Base-by-base conservation (phyloP, 2,113 vertebrate species). In the Camelus bactrianus region DNA sequence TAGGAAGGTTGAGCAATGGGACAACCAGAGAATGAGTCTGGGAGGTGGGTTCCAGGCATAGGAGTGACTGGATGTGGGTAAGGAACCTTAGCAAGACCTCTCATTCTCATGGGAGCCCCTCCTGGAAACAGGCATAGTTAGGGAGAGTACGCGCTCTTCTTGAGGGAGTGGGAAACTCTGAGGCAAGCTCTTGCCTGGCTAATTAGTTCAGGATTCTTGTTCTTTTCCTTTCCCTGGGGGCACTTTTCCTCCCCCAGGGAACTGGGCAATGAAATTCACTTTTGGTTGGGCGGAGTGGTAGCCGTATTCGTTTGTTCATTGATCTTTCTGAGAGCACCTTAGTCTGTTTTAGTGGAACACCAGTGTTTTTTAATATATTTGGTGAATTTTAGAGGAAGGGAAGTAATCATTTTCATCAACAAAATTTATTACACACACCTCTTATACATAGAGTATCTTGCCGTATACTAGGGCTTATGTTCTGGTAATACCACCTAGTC, bases 181-280 rank as follows among this genome's bases (percentile, higher is more conserved):
- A 48, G 81, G 46, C 91, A 89, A 42, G 64, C 58, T 46, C 32
- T 69, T 83, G n/a, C 5, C n/a, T 19, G 79, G 6, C 48, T 88
- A 46, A 85, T 70, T 81, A 42, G 46, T 17, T 94, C 7, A 79
- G 73, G 24, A 72, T 81, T 92, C 52, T 72, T 76, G 8, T 79
- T 89, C 62, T 84, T 0, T 75, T 64, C 56, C n/a, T 90, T 64
- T 88, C 26, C 56, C 80, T 30, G 54, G 65, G 65, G 72, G 60
- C 30, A 30, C 46, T 90, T 91, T 94, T 92, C 42, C 38, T 90
- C 24, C 38, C 46, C 72, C 60, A 77, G 69, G 46, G 93, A 70
- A 82, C 60, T 83, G 70, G 30, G n/a, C 79, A 73, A 83, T 83
- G 70, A 83, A 69, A 70, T 95, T 77, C 60, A 32, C 56, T 86